Evolutionary conservation across 2,797 vertebrate species (phyloP).

Genomic region (Distichodus sexfasciatus): DNA sequence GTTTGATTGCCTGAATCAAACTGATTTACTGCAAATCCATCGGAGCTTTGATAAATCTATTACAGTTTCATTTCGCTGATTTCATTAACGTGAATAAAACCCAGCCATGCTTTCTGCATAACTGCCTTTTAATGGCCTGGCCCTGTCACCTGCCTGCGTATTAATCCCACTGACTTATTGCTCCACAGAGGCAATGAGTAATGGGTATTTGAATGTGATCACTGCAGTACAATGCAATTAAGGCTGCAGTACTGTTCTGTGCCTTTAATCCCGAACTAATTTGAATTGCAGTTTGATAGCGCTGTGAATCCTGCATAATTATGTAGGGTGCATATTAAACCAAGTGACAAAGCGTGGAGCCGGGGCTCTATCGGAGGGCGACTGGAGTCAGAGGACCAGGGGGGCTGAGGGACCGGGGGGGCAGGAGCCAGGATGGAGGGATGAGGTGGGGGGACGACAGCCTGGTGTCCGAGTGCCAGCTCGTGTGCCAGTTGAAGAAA

Average conservation of each 20-base stretch:
- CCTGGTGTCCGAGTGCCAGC: constrained; percentile 77
- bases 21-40: constrained; percentile 99
- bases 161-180: constrained; percentile 99
- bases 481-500: constrained; percentile 60
- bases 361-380: constrained; percentile 93
- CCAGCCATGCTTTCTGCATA: constrained; percentile 99
- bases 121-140: constrained; percentile 99
- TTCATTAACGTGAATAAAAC: constrained; percentile 99
- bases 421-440: constrained; percentile 2
- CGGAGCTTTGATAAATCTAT: constrained; percentile 99
- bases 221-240: constrained; percentile 99
- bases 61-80: constrained; percentile 99
- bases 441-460: constrained; percentile 70
- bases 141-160: constrained; percentile 99
- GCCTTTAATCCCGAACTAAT: constrained; percentile 99
- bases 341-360: constrained; percentile 98
- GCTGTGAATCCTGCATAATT: constrained; percentile 99
- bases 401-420: no score
- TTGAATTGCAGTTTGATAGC: constrained; percentile 99
- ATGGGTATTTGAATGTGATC: constrained; percentile 99
- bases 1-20: constrained; percentile 99
- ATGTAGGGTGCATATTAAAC: constrained; percentile 99
- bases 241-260: constrained; percentile 99
- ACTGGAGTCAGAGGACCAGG: constrained; percentile 73
- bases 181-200: constrained; percentile 99